Evolutionary conservation across 2,888 invertebrate genomes (phyloP), one percentile per base, ranked within the genome.

Genomic region (Rhagonycha lutea): DNA sequence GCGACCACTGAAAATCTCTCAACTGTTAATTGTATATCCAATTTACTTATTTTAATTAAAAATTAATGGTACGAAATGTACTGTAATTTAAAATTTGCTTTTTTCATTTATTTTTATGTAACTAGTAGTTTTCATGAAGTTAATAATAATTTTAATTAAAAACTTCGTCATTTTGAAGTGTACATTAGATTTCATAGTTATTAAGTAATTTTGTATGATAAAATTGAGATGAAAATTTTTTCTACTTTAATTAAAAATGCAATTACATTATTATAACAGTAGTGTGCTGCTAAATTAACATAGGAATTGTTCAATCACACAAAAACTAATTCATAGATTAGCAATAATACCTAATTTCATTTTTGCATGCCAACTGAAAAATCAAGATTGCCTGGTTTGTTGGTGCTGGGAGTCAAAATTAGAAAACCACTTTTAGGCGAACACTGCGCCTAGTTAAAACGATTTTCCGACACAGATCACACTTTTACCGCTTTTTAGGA

Each of bases 41-140:
- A 65, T 65, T 65, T 65, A 65, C 63, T 65, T 24, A 65, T 24
- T 65, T 65, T 65, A 65, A 65, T 65, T 65, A 65, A 65, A 65
- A 65, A 65, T 65, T 65, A 65, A 65, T 65, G 23, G 26, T 24
- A 65, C 24, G 63, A 47, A 47, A 47, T 47, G 23, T 23, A 18
- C 62, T 62, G 23, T 12, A 62, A 62, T 62, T 62, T 62, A 62
- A 62, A 62, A 62, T 23, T 23, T 18, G 18, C 11, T 7, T 12
- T 62, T 47, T 47, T 47, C n/a, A 47, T 47, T 47, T 47, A n/a
- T 47, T 47, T 47, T 47, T 47, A 47, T 47, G 7, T 7, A n/a
- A 47, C 47, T 47, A 8, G 7, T 47, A 47, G 47, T 47, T 47
- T 47, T 47, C n/a, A 47, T n/a, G 47, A 47, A 47, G 47, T 47